These are phyloP conservation scores for Hirtodrosophila histrioides DNA, from an alignment of 2,888 invertebrate species.

Conservation along the genomic window DNA sequence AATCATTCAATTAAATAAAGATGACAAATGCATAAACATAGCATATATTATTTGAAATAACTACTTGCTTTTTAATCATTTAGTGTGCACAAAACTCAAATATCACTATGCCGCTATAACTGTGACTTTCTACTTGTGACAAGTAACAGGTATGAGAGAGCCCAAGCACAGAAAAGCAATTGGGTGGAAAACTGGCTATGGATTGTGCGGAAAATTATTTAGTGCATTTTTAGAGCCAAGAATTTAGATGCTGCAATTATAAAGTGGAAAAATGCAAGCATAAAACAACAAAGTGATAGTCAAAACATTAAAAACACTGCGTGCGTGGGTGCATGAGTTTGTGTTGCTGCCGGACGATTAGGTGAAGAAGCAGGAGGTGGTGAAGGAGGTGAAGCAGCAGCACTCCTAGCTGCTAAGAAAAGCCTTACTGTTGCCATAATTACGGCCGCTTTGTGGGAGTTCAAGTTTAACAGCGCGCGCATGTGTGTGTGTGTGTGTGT, in stretches of 20 bases:
- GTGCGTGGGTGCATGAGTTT: slow-evolving; percentile 21
- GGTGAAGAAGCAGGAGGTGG: slow-evolving; percentile 26
- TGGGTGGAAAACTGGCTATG: slow-evolving; percentile 70
- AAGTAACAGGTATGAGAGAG: slow-evolving; percentile 35
- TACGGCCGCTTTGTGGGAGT: slow-evolving; percentile 74
- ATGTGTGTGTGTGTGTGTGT: slow-evolving; percentile 45
- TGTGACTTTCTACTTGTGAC: slow-evolving; percentile 7
- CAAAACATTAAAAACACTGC: slow-evolving; percentile 8
- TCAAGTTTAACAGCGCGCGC: slow-evolving; percentile 67
- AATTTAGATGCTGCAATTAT: slow-evolving; percentile 24
- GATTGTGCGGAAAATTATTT: slow-evolving; percentile 59
- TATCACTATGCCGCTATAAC: background rate
- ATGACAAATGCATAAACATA: too few relatives aligned
- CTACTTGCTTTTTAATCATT: too few relatives aligned
- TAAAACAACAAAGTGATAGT: slow-evolving; percentile 8
- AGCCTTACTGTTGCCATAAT: slow-evolving; percentile 64
- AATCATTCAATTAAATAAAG: too few relatives aligned
- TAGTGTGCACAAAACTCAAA: background rate
- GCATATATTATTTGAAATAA: too few relatives aligned
- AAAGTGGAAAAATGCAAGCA: slow-evolving; percentile 24
- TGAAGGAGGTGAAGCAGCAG: slow-evolving; percentile 29
- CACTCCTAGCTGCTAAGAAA: slow-evolving; percentile 47
- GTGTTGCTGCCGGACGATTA: slow-evolving; percentile 52
- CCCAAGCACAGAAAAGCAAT: slow-evolving; percentile 58
- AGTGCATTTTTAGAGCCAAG: slow-evolving; percentile 32